These are phyloP conservation scores for Catagonus wagneri DNA, from an alignment of 2,113 vertebrate species.

Conservation along the genomic window DNA sequence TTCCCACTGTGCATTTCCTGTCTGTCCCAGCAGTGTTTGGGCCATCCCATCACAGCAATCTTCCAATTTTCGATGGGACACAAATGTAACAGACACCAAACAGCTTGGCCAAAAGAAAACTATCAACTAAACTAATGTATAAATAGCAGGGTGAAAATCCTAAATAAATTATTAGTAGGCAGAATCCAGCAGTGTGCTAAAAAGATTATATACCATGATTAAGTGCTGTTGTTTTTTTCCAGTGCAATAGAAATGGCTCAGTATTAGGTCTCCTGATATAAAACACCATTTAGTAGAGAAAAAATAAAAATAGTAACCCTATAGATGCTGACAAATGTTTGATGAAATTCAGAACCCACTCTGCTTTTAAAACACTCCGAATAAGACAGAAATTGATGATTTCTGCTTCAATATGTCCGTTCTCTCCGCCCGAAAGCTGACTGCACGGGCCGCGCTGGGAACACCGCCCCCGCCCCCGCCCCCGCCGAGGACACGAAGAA, in stretches of 20 bases:
- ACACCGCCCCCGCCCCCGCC: too few relatives aligned
- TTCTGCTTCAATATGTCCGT: rapidly evolving
- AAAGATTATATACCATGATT: rapidly evolving
- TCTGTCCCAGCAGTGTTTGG: background rate
- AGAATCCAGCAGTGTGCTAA: rapidly evolving
- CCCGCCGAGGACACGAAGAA: background rate
- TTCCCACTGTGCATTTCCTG: background rate
- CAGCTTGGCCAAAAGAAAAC: background rate
- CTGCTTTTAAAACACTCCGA: background rate
- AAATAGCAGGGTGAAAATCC: rapidly evolving
- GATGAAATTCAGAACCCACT: background rate
- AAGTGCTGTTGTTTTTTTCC: background rate
- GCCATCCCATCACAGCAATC: background rate
- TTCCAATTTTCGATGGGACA: background rate
- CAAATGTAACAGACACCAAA: background rate
- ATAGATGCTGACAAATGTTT: background rate
- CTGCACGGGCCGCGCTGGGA: background rate
- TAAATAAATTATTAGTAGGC: background rate
- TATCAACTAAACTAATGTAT: rapidly evolving
- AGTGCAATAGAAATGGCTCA: background rate
- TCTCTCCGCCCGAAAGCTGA: background rate
- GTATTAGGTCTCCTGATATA: rapidly evolving
- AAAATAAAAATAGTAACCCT: background rate
- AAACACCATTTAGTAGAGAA: background rate
- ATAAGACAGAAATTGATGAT: too few relatives aligned